Percentiles rank a stretch among this genome's conserved stretches.
Conservation (phyloP, 2,888 invertebrate genomes). For the Caenorhabditis imperialis region DNA sequence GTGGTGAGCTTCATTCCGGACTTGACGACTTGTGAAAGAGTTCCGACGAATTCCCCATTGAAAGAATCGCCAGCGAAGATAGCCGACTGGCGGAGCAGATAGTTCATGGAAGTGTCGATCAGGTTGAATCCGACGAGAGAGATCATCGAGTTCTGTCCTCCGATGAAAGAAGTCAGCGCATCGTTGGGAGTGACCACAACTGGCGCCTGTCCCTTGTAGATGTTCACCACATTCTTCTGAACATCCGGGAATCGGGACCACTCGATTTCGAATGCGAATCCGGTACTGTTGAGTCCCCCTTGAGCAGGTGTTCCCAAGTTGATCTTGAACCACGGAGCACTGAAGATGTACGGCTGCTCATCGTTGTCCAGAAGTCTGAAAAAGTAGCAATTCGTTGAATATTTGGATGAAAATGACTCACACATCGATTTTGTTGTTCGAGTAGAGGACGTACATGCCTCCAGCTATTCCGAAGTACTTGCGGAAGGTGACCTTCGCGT, state of each 20-base stretch:
- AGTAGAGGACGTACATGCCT: constrained; percentile 8
- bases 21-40: constrained; percentile 2
- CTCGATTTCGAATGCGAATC: constrained; percentile 17
- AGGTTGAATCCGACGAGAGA: constrained; percentile 19
- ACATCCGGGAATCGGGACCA: constrained; percentile 9
- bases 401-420: constrained; percentile 7
- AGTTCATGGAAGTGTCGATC: constrained; percentile 4
- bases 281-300: neutral
- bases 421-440: constrained; percentile 4
- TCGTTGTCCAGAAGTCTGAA: constrained; percentile 25
- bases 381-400: neutral
- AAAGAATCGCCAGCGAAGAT: constrained; percentile 16
- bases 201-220: constrained; percentile 26
- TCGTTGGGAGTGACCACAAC: constrained; percentile 1
- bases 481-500: constrained; percentile 15
- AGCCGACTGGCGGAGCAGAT: constrained; percentile 16
- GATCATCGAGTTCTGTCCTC: constrained; percentile 5
- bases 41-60: constrained; percentile 16
- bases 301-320: neutral
- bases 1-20: constrained; percentile 1
- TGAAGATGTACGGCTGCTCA: constrained; percentile 18
- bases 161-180: constrained; percentile 16
- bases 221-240: constrained; percentile 1
- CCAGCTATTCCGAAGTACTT: neutral
- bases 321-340: constrained; percentile 6